Evolutionary conservation across 2,888 invertebrate genomes (phyloP), one percentile per base, ranked within the genome.

Genomic region (Agrotis segetum): DNA sequence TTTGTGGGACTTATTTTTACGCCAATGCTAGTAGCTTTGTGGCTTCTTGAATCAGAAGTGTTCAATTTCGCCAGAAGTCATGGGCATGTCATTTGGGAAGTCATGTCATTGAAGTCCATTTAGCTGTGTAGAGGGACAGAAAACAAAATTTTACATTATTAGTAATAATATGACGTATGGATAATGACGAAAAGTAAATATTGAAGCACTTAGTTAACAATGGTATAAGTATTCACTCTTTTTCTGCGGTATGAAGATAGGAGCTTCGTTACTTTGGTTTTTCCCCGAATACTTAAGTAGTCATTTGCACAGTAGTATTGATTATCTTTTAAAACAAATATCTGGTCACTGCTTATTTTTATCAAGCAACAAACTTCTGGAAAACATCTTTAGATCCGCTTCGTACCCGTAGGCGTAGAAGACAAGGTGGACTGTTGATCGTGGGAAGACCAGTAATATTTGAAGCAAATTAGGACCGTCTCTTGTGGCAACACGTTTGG

Each of bases 141-240:
- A 7, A 9, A 9, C 34, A n/a, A 11, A 40, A 9, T 40, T 40
- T 40, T 40, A 11, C 11, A 2, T 40, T 40, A 40, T 11, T 9
- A 24, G 24, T 24, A 11, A 40, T 40, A 40, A 1, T 34, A 34
- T 40, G 9, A 40, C 40, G 9, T 40, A 40, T 40, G 40, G 1
- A 4, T 40, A 19, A 65, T 55, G 9, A 55, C 40, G 47, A 55
- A 67, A 55, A 55, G 47, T 21, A 47, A 65, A 68, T 66, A 65
- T 67, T n/a, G 46, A 16, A 21, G 53, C 17, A n/a, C 24, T 44
- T 44, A 50, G 14, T 44, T 44, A 7, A 52, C 46, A 67, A 44
- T 63, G 13, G 13, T 11, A n/a, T 34, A 21, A 7, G 9, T 64
- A 24, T 44, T 64, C 13, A 11, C 47, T 21, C 0, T 21, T 71